A percentile compares a stretch with the other conserved stretches of the same genome.
Evolutionary conservation across 2,888 invertebrate genomes (phyloP).

Genomic region (Drepanosiphum platanoidis): DNA sequence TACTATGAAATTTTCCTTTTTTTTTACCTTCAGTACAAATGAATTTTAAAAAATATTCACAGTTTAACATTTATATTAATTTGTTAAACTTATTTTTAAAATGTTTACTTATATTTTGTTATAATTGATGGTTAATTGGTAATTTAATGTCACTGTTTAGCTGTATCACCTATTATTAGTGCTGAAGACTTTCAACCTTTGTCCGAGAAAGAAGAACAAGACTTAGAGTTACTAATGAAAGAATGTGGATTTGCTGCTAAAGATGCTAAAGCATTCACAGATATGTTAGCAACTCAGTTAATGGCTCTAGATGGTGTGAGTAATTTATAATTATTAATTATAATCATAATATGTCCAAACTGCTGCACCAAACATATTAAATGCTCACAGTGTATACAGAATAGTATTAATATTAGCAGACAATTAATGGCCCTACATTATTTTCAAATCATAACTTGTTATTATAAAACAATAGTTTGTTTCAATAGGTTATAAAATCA

Average conservation of each 20-base stretch:
- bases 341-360: not conserved
- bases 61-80: not conserved
- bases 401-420: not conserved
- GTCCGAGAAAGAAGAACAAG: conserved; percentile 84
- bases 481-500: not conserved
- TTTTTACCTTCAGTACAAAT: no score
- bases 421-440: not conserved
- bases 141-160: conserved; percentile 64
- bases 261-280: conserved; percentile 74
- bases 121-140: conserved; percentile 61
- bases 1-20: no score
- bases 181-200: conserved; percentile 80
- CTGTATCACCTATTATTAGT: conserved; percentile 47
- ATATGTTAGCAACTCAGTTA: conserved; percentile 83
- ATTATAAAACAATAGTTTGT: not conserved
- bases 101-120: conserved; percentile 58
- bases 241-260: conserved; percentile 89
- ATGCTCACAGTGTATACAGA: not conserved
- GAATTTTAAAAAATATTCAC: not conserved
- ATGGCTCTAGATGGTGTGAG: conserved; percentile 84
- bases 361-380: not conserved
- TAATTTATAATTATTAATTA: conserved; percentile 31
- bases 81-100: conserved; percentile 2
- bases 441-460: not conserved
- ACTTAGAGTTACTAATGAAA: conserved; percentile 83